phyloP scores from a whole-genome alignment of 37 sponge, comb jelly and placozoan species.

The Amphimedon queenslandica region DNA sequence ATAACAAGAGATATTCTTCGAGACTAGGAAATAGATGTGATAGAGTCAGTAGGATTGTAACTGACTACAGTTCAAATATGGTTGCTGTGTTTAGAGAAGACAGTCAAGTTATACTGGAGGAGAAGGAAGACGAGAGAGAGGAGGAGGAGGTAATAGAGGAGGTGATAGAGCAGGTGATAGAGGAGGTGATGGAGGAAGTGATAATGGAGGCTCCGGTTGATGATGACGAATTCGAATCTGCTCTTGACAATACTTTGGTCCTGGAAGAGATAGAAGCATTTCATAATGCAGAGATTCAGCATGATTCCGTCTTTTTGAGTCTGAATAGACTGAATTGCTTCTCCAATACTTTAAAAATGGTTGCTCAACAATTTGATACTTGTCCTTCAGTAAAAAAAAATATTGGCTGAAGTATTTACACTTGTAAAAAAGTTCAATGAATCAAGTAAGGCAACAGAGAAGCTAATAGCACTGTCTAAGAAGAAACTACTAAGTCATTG shows the following conservation, averaged over 20 bases:
- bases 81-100: not conserved
- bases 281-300: too few relatives aligned
- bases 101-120: not conserved
- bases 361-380: conserved; percentile 3
- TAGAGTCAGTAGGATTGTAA: not conserved
- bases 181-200: not conserved
- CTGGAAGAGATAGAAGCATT: too few relatives aligned
- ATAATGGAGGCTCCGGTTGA: not conserved
- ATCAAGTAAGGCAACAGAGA: conserved; percentile 15
- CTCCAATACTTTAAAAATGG: not conserved
- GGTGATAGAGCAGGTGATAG: not conserved
- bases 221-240: too few relatives aligned
- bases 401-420: not conserved
- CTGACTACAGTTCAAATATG: not conserved
- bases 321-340: conserved; percentile 4
- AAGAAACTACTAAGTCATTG: conserved; percentile 5
- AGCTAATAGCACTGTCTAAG: too few relatives aligned
- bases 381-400: not conserved
- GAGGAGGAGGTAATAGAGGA: not conserved
- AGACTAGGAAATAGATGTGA: not conserved
- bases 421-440: conserved; percentile 1
- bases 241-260: too few relatives aligned
- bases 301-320: too few relatives aligned
- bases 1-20: not conserved
- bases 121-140: not conserved